phyloP scores from a whole-genome alignment of 2,888 invertebrate genomes.

The Epinotia brunnichana region DNA sequence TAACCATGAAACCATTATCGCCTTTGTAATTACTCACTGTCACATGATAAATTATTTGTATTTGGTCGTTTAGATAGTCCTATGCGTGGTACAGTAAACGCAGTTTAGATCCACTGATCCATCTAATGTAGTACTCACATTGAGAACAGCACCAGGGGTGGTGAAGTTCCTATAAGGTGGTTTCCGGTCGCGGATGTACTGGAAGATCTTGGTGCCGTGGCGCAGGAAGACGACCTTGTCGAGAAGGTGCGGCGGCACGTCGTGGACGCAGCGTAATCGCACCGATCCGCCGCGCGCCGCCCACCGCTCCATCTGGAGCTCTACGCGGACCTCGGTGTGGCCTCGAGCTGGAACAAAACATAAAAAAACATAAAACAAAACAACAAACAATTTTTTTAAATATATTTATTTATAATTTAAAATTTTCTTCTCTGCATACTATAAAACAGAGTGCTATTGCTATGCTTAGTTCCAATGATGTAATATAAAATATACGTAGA shows the following conservation, averaged over 20 bases:
- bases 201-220: constrained; percentile 89
- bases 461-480: no score
- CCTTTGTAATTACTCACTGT: no score
- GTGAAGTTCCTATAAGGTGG: constrained; percentile 88
- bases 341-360: constrained; percentile 68
- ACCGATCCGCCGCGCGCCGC: constrained; percentile 89
- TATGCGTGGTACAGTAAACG: no score
- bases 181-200: constrained; percentile 90
- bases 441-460: no score
- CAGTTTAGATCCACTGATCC: background rate
- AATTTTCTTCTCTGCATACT: no score
- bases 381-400: no score
- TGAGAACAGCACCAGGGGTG: constrained; percentile 88
- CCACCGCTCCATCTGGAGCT: constrained; percentile 88
- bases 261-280: constrained; percentile 89
- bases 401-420: no score
- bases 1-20: no score
- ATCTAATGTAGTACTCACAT: constrained; percentile 85
- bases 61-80: no score
- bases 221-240: constrained; percentile 91
- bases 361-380: no score
- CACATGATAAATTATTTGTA: no score
- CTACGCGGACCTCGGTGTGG: constrained; percentile 85
- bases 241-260: constrained; percentile 88
- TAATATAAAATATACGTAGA: no score